These are phyloP conservation scores for Sebastes diaconus DNA, from an alignment of 2,797 vertebrate genomes.

Conservation along the genomic window DNA sequence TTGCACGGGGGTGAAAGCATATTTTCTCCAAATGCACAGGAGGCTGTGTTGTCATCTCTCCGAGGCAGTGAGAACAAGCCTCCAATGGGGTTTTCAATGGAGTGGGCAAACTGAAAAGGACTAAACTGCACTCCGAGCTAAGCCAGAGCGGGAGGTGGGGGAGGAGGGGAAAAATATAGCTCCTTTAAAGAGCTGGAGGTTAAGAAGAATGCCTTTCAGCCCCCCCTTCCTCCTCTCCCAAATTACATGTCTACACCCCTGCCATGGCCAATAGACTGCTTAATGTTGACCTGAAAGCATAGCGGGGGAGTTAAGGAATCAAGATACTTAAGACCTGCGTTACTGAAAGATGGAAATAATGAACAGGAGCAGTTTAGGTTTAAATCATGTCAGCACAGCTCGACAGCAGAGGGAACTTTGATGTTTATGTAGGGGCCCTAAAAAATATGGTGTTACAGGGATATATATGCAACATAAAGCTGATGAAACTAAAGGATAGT, in stretches of 20 bases:
- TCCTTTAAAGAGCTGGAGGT: constrained; percentile 82
- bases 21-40: constrained; percentile 53
- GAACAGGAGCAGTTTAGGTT: constrained; percentile 19
- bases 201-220: constrained; percentile 80
- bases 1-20: constrained; percentile 8
- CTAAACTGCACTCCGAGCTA: constrained; percentile 80
- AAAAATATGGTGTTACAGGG: not conserved
- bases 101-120: constrained; percentile 85
- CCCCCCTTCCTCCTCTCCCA: constrained; percentile 68
- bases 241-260: constrained; percentile 83
- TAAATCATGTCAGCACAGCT: constrained; percentile 36
- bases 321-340: constrained; percentile 59
- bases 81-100: constrained; percentile 82
- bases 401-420: constrained; percentile 7
- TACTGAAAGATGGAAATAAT: constrained; percentile 53
- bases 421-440: constrained; percentile 17
- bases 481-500: not conserved
- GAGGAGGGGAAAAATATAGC: constrained; percentile 80
- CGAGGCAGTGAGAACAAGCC: constrained; percentile 69
- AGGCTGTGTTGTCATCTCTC: constrained; percentile 64
- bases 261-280: constrained; percentile 74
- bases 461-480: not conserved
- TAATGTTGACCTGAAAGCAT: constrained; percentile 74
- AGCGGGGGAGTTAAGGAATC: constrained; percentile 67
- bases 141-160: constrained; percentile 77